Conservation (phyloP, 2,888 invertebrate genomes). For the Thymelicus sylvestris region DNA sequence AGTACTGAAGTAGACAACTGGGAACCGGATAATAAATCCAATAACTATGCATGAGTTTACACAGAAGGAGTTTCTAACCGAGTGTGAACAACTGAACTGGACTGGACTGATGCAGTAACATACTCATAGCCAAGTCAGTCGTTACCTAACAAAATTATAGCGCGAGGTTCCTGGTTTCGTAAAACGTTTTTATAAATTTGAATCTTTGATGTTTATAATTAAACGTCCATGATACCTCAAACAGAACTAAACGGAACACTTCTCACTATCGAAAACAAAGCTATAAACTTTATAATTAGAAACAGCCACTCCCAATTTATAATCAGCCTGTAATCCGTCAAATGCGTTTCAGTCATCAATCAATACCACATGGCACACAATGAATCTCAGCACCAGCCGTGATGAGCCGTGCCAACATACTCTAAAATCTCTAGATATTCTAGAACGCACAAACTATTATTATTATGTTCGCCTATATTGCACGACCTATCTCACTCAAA, state of each 20-base stretch:
- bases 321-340: neutral
- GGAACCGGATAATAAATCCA: too few relatives aligned
- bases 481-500: slow-evolving; percentile 31
- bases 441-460: slow-evolving; percentile 8
- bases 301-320: neutral
- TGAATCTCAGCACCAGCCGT: neutral
- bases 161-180: too few relatives aligned
- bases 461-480: slow-evolving; percentile 8
- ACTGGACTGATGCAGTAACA: too few relatives aligned
- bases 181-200: too few relatives aligned
- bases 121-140: too few relatives aligned
- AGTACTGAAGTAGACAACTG: too few relatives aligned
- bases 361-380: slow-evolving; percentile 11
- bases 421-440: slow-evolving; percentile 19
- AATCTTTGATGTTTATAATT: too few relatives aligned
- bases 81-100: too few relatives aligned
- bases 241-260: neutral
- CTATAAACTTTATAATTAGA: neutral
- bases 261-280: neutral
- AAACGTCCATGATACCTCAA: too few relatives aligned
- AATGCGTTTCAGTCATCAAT: slow-evolving; percentile 3
- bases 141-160: too few relatives aligned
- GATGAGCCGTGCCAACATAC: slow-evolving; percentile 14
- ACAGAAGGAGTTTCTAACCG: too few relatives aligned
- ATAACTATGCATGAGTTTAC: too few relatives aligned